Evolutionary conservation across 2,113 vertebrate species (phyloP).

Genomic region (Microcebus griseorufus): DNA sequence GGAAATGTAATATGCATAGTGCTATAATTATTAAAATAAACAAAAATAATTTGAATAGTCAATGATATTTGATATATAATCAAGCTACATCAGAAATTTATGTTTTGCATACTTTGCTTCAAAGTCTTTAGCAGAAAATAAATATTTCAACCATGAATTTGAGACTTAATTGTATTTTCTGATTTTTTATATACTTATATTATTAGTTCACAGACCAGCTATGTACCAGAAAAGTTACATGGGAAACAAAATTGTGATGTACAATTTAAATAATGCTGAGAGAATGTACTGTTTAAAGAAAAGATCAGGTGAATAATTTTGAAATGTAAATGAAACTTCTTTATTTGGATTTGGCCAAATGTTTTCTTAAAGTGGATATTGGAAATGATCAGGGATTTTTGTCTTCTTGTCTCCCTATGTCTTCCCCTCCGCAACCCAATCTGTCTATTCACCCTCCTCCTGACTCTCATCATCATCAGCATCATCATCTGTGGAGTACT

Average conservation of each 20-base stretch:
- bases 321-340: not conserved
- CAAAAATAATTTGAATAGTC: not conserved
- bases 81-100: slow-evolving; percentile 3
- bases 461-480: not conserved
- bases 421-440: fast-evolving
- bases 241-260: not conserved
- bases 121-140: not conserved
- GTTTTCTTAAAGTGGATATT: not conserved
- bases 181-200: not conserved
- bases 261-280: not conserved
- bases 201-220: not conserved
- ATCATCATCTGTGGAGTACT: too few species aligned
- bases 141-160: not conserved
- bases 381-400: not conserved
- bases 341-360: not conserved
- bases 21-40: not conserved
- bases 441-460: not conserved
- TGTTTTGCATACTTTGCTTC: not conserved
- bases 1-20: not conserved
- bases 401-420: too few species aligned
- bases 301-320: not conserved
- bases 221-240: not conserved
- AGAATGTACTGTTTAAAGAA: not conserved
- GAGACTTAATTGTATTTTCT: not conserved
- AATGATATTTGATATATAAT: not conserved